Base-by-base conservation (phyloP, 92 coral and sea anemone species). In the Epizoanthus rinbou region DNA sequence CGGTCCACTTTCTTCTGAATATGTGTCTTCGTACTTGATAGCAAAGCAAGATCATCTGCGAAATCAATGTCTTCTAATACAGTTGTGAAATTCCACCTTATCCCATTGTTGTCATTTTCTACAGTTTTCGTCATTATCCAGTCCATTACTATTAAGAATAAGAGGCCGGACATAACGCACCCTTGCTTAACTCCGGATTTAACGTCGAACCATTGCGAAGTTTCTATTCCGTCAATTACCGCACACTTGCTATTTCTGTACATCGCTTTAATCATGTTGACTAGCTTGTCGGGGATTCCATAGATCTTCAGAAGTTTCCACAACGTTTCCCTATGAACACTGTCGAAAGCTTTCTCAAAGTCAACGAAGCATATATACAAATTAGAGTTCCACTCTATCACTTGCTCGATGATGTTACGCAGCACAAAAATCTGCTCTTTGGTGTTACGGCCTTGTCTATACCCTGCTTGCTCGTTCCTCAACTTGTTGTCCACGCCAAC, bases 91-190 rank as follows among this genome's bases (percentile, higher is more conserved):
- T 79, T 79, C 83, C 83, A 79, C 71, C 37, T 3, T 79, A 79
- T 79, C n/a, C 45, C 83, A 60, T 57, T 79, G 7, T 60, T 59
- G 47, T 57, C 37, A 3, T 18, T 21, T 60, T 59, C 83, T 17
- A 54, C 66, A 11, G 60, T 47, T 47, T 33, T 75, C 35, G 10
- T 47, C 65, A 75, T 47, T 13, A 58, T 18, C 71, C 83, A 79
- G 83, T 79, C 83, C 70, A 79, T 79, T 57, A 18, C 70, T 59
- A 57, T 28, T 79, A 79, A 28, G 53, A 79, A 79, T 31, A 79
- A 14, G 18, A 79, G 18, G 71, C 83, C 83, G 1, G 82, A 76
- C 82, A 76, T 76, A 57, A 24, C 59, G 82, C 82, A 76, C 2
- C 82, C 82, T 79, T 79, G 70, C 43, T 79, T 22, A 43, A 79